phyloP scores from a whole-genome alignment of 2,888 invertebrate species.

The Dendrolimus pini region DNA sequence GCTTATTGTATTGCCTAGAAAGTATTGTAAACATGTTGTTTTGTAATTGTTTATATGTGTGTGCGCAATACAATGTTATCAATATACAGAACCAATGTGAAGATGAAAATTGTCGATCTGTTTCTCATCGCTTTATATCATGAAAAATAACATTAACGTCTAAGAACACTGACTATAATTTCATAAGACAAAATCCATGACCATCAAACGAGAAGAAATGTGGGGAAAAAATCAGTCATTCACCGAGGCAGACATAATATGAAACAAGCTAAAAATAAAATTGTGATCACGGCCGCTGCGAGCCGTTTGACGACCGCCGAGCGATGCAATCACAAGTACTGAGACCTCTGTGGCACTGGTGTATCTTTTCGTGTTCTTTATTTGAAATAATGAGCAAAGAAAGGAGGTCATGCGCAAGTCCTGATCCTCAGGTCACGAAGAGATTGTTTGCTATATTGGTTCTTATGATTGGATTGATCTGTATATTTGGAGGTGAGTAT shows the following conservation, averaged over 20 bases:
- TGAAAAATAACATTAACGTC: no score
- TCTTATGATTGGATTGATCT: conserved; percentile 48
- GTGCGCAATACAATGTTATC: no score
- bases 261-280: conserved; percentile 50
- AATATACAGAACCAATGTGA: no score
- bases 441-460: conserved; percentile 49
- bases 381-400: conserved; percentile 36
- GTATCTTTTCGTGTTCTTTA: conserved; percentile 7
- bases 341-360: conserved; percentile 10
- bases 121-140: no score
- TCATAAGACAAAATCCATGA: not conserved
- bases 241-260: conserved; percentile 50
- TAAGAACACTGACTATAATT: no score
- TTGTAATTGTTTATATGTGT: no score
- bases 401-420: conserved; percentile 38
- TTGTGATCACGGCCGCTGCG: conserved; percentile 40
- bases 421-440: conserved; percentile 48
- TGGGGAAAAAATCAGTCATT: conserved; percentile 25
- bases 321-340: not conserved
- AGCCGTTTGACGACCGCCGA: conserved; percentile 13
- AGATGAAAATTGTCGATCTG: no score
- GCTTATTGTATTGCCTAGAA: no score
- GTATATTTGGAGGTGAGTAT: conserved; percentile 57
- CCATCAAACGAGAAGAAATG: conserved; percentile 5
- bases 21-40: no score